Evolutionary conservation across 2,888 invertebrate genomes (phyloP).

Genomic region (Torymus texanus): DNA sequence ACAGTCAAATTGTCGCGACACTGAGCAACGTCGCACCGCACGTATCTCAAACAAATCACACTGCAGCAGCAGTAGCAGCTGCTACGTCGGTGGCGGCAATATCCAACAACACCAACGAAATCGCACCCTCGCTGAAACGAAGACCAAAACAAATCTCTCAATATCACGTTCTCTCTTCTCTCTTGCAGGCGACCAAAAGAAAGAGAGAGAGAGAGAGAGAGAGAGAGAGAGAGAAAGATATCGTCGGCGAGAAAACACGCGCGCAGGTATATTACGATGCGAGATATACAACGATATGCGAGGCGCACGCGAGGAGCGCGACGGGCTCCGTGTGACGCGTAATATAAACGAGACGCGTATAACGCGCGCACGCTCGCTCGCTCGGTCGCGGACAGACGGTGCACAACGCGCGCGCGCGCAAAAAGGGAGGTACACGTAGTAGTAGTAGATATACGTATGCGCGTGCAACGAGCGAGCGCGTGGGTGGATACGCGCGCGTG

Average conservation of each 20-base stretch:
- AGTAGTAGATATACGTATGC: too few species aligned
- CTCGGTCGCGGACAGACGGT: neutral
- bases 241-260: neutral
- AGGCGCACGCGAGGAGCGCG: slow-evolving; percentile 16
- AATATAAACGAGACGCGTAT: slow-evolving; percentile 27
- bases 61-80: neutral
- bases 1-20: neutral
- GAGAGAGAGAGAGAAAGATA: neutral
- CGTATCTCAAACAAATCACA: neutral
- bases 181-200: too few species aligned
- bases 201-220: slow-evolving; percentile 15
- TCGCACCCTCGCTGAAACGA: too few species aligned
- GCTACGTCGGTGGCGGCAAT: too few species aligned
- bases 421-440: neutral
- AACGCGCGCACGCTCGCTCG: neutral
- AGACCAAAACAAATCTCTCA: too few species aligned
- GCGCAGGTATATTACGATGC: neutral
- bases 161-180: too few species aligned
- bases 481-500: too few species aligned
- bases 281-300: neutral
- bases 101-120: too few species aligned
- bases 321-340: slow-evolving; percentile 28
- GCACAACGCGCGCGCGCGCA: neutral
- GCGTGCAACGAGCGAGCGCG: too few species aligned
- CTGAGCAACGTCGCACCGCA: neutral